Conservation (phyloP, 2,797 vertebrate species). For the Hydrophis major region DNA sequence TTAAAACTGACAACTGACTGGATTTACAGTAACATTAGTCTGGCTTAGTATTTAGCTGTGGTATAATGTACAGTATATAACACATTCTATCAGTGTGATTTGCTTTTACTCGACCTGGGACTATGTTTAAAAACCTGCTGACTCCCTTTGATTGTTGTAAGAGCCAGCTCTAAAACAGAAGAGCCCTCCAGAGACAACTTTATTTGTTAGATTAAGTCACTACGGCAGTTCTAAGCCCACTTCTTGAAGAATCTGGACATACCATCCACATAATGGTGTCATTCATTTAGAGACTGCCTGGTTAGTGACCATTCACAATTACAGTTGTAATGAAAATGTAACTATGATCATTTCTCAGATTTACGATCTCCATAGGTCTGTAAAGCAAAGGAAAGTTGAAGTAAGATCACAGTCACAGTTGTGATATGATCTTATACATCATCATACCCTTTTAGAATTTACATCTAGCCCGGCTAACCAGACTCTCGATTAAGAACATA, state of each 20-base stretch:
- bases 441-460: neutral
- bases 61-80: neutral
- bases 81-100: neutral
- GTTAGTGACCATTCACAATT: neutral
- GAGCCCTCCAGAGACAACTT: too few relatives aligned
- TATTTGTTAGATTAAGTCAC: neutral
- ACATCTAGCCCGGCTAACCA: neutral
- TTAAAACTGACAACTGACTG: neutral
- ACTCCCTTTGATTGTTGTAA: neutral
- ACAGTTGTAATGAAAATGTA: neutral
- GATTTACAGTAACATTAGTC: neutral
- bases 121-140: neutral
- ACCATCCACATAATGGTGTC: neutral
- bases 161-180: neutral
- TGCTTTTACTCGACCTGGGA: neutral
- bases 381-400: neutral
- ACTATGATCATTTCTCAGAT: neutral
- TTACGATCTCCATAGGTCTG: neutral
- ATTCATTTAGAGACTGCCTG: neutral
- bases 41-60: neutral
- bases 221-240: neutral
- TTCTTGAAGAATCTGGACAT: neutral
- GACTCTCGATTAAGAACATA: neutral
- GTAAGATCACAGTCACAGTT: neutral
- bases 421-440: neutral